Percentiles rank a stretch among this genome's conserved stretches.
Evolutionary conservation across 2,888 invertebrate species (phyloP).

Genomic region (Hipparchia semele): DNA sequence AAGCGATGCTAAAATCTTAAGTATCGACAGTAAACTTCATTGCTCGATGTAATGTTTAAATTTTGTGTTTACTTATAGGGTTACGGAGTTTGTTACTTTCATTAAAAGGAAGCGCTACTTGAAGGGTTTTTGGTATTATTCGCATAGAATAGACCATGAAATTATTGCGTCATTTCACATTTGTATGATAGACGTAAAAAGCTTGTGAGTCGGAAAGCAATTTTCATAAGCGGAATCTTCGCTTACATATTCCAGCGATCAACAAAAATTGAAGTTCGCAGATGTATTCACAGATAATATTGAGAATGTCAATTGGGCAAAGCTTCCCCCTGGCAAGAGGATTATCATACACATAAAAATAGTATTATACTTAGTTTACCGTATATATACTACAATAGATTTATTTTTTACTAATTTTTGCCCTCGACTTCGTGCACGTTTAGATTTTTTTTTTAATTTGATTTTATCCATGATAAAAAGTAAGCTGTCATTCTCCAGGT

Average conservation of each 20-base stretch:
- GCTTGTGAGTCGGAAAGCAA: conserved; percentile 14
- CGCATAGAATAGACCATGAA: neutral
- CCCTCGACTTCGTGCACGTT: too few relatives aligned
- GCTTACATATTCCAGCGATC: too few relatives aligned
- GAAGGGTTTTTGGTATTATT: conserved; percentile 10
- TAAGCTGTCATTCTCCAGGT: too few relatives aligned
- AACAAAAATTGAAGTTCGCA: neutral
- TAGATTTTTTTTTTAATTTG: too few relatives aligned
- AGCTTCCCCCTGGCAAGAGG: neutral
- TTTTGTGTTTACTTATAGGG: conserved; percentile 26
- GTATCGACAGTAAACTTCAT: conserved; percentile 32
- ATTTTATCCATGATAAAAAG: too few relatives aligned
- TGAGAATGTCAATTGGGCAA: conserved; percentile 2
- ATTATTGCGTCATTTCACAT: neutral
- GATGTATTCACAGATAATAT: conserved; percentile 2
- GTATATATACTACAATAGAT: too few relatives aligned
- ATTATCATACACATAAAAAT: neutral
- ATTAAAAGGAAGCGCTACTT: conserved; percentile 6
- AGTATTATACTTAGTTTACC: too few relatives aligned
- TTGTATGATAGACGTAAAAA: conserved; percentile 15
- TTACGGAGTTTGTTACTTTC: conserved; percentile 22
- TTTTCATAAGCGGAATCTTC: conserved; percentile 11
- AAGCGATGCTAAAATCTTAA: conserved; percentile 31
- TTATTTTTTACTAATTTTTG: too few relatives aligned
- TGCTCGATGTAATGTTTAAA: conserved; percentile 29